Conservation (phyloP, 2,888 invertebrate genomes). For the Apantesis nais region DNA sequence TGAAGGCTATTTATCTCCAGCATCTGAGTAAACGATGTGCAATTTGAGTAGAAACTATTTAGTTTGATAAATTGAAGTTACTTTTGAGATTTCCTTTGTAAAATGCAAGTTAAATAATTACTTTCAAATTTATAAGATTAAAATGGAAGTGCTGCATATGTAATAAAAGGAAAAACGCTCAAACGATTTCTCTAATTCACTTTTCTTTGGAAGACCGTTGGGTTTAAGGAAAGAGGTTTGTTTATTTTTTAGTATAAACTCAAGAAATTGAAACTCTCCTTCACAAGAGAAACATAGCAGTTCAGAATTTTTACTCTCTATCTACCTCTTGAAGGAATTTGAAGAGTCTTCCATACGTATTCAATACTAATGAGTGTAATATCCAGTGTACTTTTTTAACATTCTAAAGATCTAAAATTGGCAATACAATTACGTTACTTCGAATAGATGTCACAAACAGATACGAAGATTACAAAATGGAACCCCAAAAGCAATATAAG, state of each 20-base stretch:
- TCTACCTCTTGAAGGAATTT: background rate
- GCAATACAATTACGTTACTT: background rate
- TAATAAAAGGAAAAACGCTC: too few relatives aligned
- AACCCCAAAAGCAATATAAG: conserved; percentile 2
- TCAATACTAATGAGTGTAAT: background rate
- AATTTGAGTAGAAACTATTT: conserved; percentile 4
- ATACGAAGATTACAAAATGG: background rate
- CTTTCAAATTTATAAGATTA: background rate
- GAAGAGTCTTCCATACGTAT: background rate
- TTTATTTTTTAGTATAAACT: background rate
- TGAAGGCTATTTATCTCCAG: conserved; percentile 35
- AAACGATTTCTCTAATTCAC: too few relatives aligned
- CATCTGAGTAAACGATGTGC: conserved; percentile 2
- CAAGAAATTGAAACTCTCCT: too few relatives aligned
- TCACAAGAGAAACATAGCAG: too few relatives aligned
- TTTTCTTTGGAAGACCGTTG: too few relatives aligned
- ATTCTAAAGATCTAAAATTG: background rate
- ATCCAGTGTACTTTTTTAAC: background rate
- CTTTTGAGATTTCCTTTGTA: background rate
- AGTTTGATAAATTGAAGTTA: conserved; percentile 10
- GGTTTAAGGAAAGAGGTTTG: background rate
- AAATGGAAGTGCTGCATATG: background rate
- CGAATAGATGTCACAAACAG: background rate
- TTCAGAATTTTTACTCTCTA: background rate
- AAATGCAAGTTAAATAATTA: background rate